phyloP scores from a whole-genome alignment of 2,888 invertebrate species.

The Dascillus cervinus region DNA sequence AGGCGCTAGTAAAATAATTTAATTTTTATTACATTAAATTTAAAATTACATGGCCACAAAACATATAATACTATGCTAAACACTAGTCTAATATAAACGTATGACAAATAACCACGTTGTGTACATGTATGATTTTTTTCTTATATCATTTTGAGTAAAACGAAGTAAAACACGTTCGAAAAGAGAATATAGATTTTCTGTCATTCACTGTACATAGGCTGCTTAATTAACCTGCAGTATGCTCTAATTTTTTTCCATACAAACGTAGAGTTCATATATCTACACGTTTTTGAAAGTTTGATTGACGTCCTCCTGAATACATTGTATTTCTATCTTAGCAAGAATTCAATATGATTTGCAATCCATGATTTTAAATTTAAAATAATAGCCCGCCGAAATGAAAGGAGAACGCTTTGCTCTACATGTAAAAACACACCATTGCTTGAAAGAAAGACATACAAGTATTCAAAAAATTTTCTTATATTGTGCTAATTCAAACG shows the following conservation, averaged over 20 bases:
- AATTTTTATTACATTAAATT: slow-evolving; percentile 46
- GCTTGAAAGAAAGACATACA: slow-evolving; percentile 34
- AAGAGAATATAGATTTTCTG: no score
- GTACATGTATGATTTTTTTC: slow-evolving; percentile 14
- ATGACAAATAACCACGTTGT: slow-evolving; percentile 17
- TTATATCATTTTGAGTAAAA: no score
- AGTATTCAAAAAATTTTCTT: slow-evolving; percentile 20
- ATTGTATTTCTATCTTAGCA: slow-evolving; percentile 28
- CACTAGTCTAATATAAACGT: slow-evolving; percentile 25
- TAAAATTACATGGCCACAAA: slow-evolving; percentile 47
- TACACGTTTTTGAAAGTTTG: no score
- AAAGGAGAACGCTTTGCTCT: slow-evolving; percentile 16
- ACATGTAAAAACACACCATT: slow-evolving; percentile 26
- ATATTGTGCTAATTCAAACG: slow-evolving; percentile 10
- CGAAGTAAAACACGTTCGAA: no score
- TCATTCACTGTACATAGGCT: no score
- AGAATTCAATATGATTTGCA: slow-evolving; percentile 30
- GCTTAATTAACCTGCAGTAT: no score
- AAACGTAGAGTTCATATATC: no score
- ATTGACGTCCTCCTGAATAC: no score
- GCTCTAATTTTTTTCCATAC: no score
- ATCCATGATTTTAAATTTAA: slow-evolving; percentile 37
- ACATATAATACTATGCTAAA: slow-evolving; percentile 41
- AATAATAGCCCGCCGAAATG: slow-evolving; percentile 15
- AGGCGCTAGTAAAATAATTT: slow-evolving; percentile 34